Evolutionary conservation across 2,888 invertebrate genomes (phyloP).

Genomic region (Allygus modestus): DNA sequence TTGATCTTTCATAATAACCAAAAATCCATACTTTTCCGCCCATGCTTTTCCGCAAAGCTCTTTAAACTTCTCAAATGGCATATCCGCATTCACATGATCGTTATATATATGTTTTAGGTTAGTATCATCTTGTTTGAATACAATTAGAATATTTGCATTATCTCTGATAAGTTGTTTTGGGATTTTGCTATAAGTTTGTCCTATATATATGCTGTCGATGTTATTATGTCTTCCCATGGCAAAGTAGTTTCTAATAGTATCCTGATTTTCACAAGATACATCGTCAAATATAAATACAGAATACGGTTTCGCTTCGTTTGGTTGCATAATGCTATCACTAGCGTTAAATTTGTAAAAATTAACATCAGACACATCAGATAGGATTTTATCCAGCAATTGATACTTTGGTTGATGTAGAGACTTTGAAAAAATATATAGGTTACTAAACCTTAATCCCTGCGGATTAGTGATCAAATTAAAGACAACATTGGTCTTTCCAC

Average conservation of each 20-base stretch:
- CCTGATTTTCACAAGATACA: conserved; percentile 59
- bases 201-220: conserved; percentile 59
- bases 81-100: conserved; percentile 65
- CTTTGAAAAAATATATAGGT: conserved; percentile 59
- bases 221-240: conserved; percentile 59
- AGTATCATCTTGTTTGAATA: conserved; percentile 73
- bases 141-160: conserved; percentile 72
- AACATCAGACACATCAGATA: neutral
- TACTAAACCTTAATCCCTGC: conserved; percentile 50
- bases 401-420: conserved; percentile 61
- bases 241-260: conserved; percentile 52
- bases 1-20: conserved; percentile 68
- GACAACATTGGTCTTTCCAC: conserved; percentile 58
- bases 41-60: conserved; percentile 71
- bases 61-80: conserved; percentile 68
- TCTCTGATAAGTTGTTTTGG: conserved; percentile 73
- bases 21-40: conserved; percentile 66
- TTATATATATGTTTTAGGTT: conserved; percentile 71
- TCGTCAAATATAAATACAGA: conserved; percentile 62
- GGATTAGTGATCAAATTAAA: conserved; percentile 46
- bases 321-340: conserved; percentile 51
- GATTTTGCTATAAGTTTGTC: conserved; percentile 66
- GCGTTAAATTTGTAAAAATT: conserved; percentile 51
- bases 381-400: conserved; percentile 39
- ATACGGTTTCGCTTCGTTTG: conserved; percentile 49